phyloP scores from a whole-genome alignment of 1,140 invertebrate genomes.

The Batillaria attramentaria region DNA sequence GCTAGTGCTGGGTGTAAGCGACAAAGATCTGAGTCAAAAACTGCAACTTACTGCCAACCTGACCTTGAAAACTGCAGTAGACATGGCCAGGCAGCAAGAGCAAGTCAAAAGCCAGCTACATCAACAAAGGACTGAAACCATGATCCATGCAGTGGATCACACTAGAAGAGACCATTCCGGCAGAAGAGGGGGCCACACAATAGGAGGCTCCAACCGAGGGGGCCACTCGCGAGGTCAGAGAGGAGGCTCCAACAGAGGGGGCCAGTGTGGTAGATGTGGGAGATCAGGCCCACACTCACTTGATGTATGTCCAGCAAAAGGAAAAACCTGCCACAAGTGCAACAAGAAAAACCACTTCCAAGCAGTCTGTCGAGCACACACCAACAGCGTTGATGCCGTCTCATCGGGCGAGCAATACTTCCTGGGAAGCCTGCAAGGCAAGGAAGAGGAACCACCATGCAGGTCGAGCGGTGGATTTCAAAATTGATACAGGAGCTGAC shows the following conservation, averaged over 20 bases:
- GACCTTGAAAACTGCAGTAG: background rate
- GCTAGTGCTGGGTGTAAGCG: background rate
- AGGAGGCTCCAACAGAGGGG: background rate
- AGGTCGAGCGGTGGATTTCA: background rate
- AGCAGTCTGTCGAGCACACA: background rate
- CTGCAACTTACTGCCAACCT: background rate
- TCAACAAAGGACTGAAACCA: background rate
- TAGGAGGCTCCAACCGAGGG: background rate
- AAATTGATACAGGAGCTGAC: background rate
- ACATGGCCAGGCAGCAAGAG: background rate
- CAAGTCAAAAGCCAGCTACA: background rate
- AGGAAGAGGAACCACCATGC: background rate
- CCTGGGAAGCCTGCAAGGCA: background rate
- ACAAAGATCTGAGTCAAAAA: background rate
- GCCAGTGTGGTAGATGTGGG: background rate
- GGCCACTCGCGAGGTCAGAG: background rate
- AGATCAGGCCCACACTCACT: background rate
- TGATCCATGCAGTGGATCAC: background rate
- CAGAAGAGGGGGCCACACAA: background rate
- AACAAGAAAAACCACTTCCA: background rate
- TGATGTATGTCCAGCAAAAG: background rate
- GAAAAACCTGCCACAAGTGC: background rate
- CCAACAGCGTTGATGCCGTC: background rate
- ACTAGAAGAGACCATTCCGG: background rate
- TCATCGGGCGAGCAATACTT: background rate